Evolutionary conservation across 2,113 vertebrate species (phyloP).

Genomic region (Mugil cephalus): DNA sequence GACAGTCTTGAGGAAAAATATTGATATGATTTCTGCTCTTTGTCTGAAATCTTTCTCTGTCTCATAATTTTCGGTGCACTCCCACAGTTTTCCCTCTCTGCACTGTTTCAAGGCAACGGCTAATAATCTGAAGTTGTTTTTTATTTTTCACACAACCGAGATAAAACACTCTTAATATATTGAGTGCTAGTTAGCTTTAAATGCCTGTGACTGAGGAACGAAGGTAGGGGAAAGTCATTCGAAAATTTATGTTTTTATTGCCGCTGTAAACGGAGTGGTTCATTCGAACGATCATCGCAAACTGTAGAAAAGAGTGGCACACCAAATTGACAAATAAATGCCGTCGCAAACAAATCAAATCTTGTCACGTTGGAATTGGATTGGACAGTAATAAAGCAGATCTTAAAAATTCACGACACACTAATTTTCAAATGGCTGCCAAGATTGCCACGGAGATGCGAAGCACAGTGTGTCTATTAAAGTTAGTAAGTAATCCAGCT

Average conservation of each 20-base stretch:
- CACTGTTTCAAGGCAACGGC: conserved; percentile 21
- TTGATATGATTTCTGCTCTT: conserved; percentile 12
- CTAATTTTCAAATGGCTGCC: conserved; percentile 58
- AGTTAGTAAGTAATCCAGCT: conserved; percentile 10
- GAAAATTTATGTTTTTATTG: conserved; percentile 62
- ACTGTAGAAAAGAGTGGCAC: conserved; percentile 41
- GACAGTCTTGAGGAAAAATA: conserved; percentile 20
- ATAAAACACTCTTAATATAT: conserved; percentile 38
- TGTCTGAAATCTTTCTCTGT: conserved; percentile 10
- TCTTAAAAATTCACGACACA: conserved; percentile 46
- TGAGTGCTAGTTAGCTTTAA: conserved; percentile 30
- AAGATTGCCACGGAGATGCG: conserved; percentile 27
- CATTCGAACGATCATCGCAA: conserved; percentile 46
- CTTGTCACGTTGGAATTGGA: conserved; percentile 55
- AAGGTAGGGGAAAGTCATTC: conserved; percentile 37
- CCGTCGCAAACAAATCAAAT: conserved; percentile 59
- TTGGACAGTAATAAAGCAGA: conserved; percentile 53
- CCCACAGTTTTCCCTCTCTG: background rate
- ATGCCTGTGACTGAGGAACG: conserved; percentile 16
- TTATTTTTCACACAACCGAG: conserved; percentile 20
- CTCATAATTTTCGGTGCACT: background rate
- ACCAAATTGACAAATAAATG: conserved; percentile 56
- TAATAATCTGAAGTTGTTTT: conserved; percentile 21
- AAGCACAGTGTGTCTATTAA: conserved; percentile 24
- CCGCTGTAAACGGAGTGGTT: conserved; percentile 47